phyloP scores from a whole-genome alignment of 2,888 invertebrate genomes.

The Agrotis ipsilon region DNA sequence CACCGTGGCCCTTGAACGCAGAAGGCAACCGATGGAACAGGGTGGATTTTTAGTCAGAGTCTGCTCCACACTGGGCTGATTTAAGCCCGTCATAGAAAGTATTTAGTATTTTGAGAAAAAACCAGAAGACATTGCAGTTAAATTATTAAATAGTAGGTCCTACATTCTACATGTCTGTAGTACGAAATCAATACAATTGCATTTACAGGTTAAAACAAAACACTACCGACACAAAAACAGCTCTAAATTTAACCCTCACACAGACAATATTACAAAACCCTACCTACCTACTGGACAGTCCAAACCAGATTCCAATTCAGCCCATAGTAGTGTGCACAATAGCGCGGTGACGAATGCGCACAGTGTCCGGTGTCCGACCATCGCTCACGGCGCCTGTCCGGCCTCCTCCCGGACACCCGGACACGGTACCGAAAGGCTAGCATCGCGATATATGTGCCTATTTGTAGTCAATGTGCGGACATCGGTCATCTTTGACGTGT shows the following conservation, averaged over 20 bases:
- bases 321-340: constrained; percentile 62
- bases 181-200: not conserved
- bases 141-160: too few relatives aligned
- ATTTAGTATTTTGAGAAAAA: too few relatives aligned
- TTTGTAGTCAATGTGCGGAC: constrained; percentile 41
- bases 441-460: constrained; percentile 53
- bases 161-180: too few relatives aligned
- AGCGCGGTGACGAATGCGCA: constrained; percentile 76
- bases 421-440: constrained; percentile 68
- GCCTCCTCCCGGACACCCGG: constrained; percentile 61
- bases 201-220: not conserved
- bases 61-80: too few relatives aligned
- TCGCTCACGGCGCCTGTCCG: constrained; percentile 71
- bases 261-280: not conserved
- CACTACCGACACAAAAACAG: not conserved
- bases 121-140: too few relatives aligned
- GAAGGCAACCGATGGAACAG: too few relatives aligned
- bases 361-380: constrained; percentile 73
- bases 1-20: too few relatives aligned
- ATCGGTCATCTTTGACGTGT: constrained; percentile 63
- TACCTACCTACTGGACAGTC: constrained; percentile 10
- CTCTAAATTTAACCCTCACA: not conserved
- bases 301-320: constrained; percentile 47
- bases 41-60: too few relatives aligned
- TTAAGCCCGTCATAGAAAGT: too few relatives aligned